These are phyloP conservation scores for Murina feae DNA, from an alignment of 2,113 vertebrate species.

Conservation along the genomic window DNA sequence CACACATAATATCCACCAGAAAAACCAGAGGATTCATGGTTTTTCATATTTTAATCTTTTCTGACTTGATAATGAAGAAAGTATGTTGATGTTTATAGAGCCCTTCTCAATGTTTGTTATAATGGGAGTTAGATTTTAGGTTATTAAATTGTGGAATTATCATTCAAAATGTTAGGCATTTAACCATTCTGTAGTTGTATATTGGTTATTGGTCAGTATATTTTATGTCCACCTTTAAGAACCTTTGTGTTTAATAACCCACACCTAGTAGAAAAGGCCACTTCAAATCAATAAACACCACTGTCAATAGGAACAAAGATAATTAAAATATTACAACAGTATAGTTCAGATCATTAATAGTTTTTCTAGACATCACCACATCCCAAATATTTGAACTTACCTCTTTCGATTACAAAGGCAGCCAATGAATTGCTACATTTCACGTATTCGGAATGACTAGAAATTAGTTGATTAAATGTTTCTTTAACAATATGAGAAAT, in stretches of 20 bases:
- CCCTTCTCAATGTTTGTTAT: background rate
- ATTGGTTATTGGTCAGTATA: background rate
- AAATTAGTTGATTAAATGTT: slow-evolving; percentile 83
- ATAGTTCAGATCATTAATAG: background rate
- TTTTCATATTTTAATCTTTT: background rate
- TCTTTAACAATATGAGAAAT: slow-evolving; percentile 82
- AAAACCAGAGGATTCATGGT: background rate
- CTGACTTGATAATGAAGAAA: slow-evolving; percentile 24
- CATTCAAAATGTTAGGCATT: background rate
- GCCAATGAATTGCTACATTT: slow-evolving; percentile 87
- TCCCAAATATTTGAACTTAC: slow-evolving; percentile 78
- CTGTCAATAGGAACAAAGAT: background rate
- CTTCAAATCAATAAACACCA: slow-evolving; percentile 1
- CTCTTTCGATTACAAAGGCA: slow-evolving; percentile 90
- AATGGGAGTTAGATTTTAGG: background rate
- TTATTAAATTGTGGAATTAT: background rate
- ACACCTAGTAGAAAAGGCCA: background rate
- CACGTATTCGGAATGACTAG: slow-evolving; percentile 81
- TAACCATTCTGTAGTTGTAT: background rate
- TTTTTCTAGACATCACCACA: slow-evolving; percentile 9
- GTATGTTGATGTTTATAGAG: background rate
- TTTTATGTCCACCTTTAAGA: background rate
- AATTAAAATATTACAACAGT: background rate
- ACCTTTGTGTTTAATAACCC: background rate
- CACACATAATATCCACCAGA: background rate